Percentiles rank a stretch among this genome's conserved stretches.
phyloP scores from a whole-genome alignment of 2,113 vertebrate species.

The Cyprinodon tularosa region DNA sequence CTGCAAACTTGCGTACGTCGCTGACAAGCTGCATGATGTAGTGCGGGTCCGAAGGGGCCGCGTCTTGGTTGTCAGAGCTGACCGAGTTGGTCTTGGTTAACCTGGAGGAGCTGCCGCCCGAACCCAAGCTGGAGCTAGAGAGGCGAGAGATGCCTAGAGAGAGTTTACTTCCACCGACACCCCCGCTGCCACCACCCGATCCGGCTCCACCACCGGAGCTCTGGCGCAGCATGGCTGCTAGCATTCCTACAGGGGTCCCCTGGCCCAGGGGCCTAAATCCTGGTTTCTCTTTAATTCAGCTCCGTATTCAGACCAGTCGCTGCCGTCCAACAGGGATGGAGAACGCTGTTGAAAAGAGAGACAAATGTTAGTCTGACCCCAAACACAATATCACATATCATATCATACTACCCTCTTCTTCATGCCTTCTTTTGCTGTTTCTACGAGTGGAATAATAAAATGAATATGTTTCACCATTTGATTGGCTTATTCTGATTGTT shows the following conservation, averaged over 20 bases:
- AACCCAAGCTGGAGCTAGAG: conserved; percentile 84
- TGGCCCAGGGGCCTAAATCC: conserved; percentile 37
- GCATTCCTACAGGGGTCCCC: conserved; percentile 64
- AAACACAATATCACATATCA: too few species aligned
- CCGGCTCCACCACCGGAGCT: conserved; percentile 52
- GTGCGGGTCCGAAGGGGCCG: conserved; percentile 84
- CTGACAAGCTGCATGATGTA: conserved; percentile 95
- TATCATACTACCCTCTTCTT: too few species aligned
- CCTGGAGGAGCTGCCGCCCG: conserved; percentile 78
- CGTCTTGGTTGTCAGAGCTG: conserved; percentile 81
- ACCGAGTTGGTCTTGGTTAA: conserved; percentile 79
- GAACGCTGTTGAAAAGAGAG: conserved; percentile 34
- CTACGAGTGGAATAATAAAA: too few species aligned
- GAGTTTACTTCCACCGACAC: conserved; percentile 83
- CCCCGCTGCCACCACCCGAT: conserved; percentile 36
- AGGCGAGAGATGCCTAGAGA: conserved; percentile 84
- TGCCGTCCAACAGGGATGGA: conserved; percentile 23
- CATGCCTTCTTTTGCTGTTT: not conserved
- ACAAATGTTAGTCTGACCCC: not conserved
- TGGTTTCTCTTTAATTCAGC: conserved; percentile 15
- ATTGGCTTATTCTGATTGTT: too few species aligned
- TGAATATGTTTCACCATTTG: too few species aligned
- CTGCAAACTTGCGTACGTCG: conserved; percentile 92
- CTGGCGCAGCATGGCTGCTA: conserved; percentile 75
- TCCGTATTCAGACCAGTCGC: conserved; percentile 38